Evolutionary conservation across 2,888 invertebrate species (phyloP).

Genomic region (Drosophila trichaetosa): DNA sequence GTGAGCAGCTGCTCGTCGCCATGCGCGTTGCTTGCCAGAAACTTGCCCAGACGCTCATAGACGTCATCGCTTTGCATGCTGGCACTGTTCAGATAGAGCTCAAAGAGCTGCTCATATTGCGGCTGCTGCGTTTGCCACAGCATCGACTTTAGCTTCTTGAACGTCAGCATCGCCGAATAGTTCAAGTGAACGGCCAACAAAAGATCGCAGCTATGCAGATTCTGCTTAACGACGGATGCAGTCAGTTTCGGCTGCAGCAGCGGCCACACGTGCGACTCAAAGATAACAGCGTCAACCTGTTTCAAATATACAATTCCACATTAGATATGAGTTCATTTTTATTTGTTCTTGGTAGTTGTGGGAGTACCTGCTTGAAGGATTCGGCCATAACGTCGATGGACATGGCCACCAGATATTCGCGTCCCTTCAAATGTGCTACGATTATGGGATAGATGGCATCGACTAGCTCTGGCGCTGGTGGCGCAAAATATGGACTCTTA

Average conservation of each 20-base stretch:
- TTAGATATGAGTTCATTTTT: background rate
- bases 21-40: constrained; percentile 25
- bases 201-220: constrained; percentile 36
- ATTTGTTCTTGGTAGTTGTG: background rate
- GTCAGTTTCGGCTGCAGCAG: constrained; percentile 34
- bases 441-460: constrained; percentile 43
- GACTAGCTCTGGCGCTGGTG: constrained; percentile 24
- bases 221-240: constrained; percentile 35
- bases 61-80: constrained; percentile 11
- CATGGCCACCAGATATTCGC: constrained; percentile 55
- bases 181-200: constrained; percentile 43
- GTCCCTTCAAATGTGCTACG: constrained; percentile 45
- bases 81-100: constrained; percentile 39
- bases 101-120: constrained; percentile 44
- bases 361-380: constrained; percentile 42
- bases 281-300: constrained; percentile 17
- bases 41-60: constrained; percentile 41
- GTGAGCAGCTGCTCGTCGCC: constrained; percentile 1
- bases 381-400: constrained; percentile 36
- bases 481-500: constrained; percentile 25
- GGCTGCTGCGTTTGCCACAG: constrained; percentile 51
- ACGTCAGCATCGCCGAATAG: constrained; percentile 34
- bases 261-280: constrained; percentile 50
- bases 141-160: constrained; percentile 23
- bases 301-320: background rate